A percentile compares a stretch with the other conserved stretches of the same genome.
Evolutionary conservation across 2,797 vertebrate genomes (phyloP).

Genomic region (Tokudaia tokunoshimensis): DNA sequence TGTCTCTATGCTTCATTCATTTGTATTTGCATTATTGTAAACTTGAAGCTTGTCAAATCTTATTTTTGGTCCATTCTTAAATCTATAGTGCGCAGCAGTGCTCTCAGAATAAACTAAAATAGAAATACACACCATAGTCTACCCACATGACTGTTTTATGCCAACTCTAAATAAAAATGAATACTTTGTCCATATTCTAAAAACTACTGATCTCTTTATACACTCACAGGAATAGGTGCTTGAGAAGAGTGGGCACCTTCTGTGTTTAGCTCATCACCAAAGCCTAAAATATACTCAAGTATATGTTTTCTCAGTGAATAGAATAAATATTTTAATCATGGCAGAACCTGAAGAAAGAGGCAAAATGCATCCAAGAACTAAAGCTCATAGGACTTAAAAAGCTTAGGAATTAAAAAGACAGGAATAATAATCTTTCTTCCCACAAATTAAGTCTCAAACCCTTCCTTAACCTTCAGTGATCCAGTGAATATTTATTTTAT

Average conservation of each 20-base stretch:
- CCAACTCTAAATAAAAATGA: constrained; percentile 29
- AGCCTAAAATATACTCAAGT: not conserved
- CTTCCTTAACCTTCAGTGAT: not conserved
- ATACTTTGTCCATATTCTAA: not conserved
- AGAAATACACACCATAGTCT: not conserved
- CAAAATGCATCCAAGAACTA: not conserved
- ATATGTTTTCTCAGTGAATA: not conserved
- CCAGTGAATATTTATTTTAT: not conserved
- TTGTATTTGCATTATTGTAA: not conserved
- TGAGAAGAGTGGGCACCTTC: not conserved
- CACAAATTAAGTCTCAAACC: not conserved
- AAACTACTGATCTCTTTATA: not conserved
- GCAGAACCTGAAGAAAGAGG: not conserved
- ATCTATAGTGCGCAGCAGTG: no score
- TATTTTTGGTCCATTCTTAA: not conserved
- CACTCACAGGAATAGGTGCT: fast-evolving
- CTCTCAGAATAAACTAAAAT: not conserved
- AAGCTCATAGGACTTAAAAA: constrained; percentile 17
- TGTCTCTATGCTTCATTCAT: not conserved
- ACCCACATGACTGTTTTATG: no score
- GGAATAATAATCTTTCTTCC: not conserved
- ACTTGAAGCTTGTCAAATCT: not conserved
- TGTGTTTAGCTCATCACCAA: not conserved
- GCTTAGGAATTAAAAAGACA: constrained; percentile 9
- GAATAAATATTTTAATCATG: not conserved